phyloP scores from a whole-genome alignment of 2,888 invertebrate genomes.

The Lepeophtheirus nordmannii region DNA sequence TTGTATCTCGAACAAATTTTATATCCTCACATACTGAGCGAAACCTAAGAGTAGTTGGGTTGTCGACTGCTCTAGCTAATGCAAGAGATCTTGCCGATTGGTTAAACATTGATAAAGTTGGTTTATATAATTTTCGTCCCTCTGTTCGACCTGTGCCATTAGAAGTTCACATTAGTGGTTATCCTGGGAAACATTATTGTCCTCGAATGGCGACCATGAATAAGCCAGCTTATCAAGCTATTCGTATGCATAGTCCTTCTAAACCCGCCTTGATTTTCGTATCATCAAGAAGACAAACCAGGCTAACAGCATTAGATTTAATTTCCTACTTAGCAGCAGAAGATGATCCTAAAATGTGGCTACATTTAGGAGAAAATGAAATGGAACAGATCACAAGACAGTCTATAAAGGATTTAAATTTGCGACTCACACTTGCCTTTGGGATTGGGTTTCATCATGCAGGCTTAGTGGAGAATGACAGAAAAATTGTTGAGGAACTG shows the following conservation, averaged over 20 bases:
- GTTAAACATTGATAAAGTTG: constrained; percentile 69
- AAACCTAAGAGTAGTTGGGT: constrained; percentile 70
- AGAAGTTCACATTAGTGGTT: constrained; percentile 83
- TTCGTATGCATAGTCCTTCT: constrained; percentile 71
- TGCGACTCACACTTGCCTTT: constrained; percentile 82
- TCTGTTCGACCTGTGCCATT: constrained; percentile 93
- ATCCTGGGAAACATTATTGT: constrained; percentile 94
- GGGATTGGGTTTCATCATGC: constrained; percentile 99
- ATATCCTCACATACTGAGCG: constrained; percentile 75
- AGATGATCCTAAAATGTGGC: constrained; percentile 83
- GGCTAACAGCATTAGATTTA: constrained; percentile 85
- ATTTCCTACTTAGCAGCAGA: constrained; percentile 79
- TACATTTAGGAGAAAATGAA: constrained; percentile 67
- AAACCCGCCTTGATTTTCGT: constrained; percentile 89
- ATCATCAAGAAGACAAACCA: constrained; percentile 86
- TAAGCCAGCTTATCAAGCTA: constrained; percentile 86
- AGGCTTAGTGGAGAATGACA: constrained; percentile 79
- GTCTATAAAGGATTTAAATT: constrained; percentile 57
- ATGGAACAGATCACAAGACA: constrained; percentile 54
- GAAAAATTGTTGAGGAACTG: constrained; percentile 76
- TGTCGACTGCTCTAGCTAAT: constrained; percentile 95
- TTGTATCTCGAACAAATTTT: constrained; percentile 91
- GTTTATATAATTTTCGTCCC: constrained; percentile 92
- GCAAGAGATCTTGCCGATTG: constrained; percentile 91
- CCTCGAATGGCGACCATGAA: constrained; percentile 99